phyloP scores from a whole-genome alignment of 37 sponge, comb jelly and placozoan species.

The Cliona cf. orientalis region DNA sequence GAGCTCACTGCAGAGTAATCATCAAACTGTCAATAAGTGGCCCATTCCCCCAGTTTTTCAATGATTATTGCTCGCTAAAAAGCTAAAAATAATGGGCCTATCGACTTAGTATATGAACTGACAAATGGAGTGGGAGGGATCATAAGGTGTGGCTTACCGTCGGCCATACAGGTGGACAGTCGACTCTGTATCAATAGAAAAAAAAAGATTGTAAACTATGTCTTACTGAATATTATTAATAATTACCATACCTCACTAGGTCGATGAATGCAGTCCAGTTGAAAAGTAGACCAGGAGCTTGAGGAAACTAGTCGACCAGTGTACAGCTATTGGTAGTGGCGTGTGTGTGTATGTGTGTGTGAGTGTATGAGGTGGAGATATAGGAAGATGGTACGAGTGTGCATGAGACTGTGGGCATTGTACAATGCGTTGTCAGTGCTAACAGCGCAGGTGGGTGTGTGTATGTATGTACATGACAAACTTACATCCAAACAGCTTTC shows the following conservation, averaged over 20 bases:
- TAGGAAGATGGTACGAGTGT: neutral
- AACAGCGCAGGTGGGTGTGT: too few species aligned
- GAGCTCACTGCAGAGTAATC: constrained; percentile 5
- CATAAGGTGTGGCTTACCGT: constrained; percentile 38
- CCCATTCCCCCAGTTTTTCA: neutral
- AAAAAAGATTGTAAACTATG: neutral
- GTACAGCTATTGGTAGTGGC: constrained; percentile 32
- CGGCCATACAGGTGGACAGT: constrained; percentile 31
- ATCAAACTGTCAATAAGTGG: neutral
- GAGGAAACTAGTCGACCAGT: constrained; percentile 32
- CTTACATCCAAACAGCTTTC: constrained; percentile 36
- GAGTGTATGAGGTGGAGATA: neutral
- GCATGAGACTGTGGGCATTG: neutral
- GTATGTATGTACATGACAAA: too few species aligned
- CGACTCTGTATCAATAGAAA: neutral
- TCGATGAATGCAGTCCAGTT: constrained; percentile 60
- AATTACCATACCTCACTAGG: constrained; percentile 33
- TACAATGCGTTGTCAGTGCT: too few species aligned
- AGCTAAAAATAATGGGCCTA: neutral
- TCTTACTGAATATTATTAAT: neutral
- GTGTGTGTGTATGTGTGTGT: neutral
- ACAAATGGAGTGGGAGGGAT: neutral
- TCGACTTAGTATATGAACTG: neutral
- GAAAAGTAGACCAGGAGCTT: constrained; percentile 24
- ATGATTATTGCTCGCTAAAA: neutral